phyloP scores from a whole-genome alignment of 1,140 invertebrate genomes.

The Drosophila auraria region DNA sequence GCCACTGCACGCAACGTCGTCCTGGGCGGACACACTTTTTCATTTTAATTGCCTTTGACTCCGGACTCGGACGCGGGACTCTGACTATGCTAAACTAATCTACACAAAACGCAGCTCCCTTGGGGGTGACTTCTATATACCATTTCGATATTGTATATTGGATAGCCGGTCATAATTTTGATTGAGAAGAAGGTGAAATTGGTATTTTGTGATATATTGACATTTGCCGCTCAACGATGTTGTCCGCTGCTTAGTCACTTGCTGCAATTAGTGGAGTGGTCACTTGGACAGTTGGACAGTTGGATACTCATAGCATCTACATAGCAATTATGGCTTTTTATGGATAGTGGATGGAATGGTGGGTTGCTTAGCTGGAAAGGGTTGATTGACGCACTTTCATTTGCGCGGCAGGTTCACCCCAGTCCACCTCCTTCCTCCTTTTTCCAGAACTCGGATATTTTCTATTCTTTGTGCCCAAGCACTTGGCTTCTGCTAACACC shows the following conservation, averaged over 20 bases:
- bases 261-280: conserved; percentile 65
- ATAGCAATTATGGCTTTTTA: conserved; percentile 72
- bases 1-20: conserved; percentile 60
- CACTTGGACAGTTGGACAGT: conserved; percentile 27
- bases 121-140: conserved; percentile 46
- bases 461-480: conserved; percentile 56
- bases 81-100: conserved; percentile 77
- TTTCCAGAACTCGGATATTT: not conserved
- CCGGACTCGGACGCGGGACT: not conserved
- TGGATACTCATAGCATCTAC: conserved; percentile 54
- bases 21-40: conserved; percentile 59
- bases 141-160: conserved; percentile 37
- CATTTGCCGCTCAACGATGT: conserved; percentile 68
- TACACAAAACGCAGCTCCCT: conserved; percentile 78
- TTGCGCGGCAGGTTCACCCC: conserved; percentile 35
- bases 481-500: conserved; percentile 82
- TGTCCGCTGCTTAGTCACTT: conserved; percentile 78
- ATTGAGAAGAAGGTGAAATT: conserved; percentile 81
- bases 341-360: conserved; percentile 35
- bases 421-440: not conserved
- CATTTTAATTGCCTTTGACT: conserved; percentile 73
- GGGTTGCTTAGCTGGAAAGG: conserved; percentile 43
- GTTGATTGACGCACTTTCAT: conserved; percentile 71
- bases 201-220: conserved; percentile 84
- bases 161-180: conserved; percentile 80